A percentile compares a stretch with the other conserved stretches of the same genome.
phyloP scores from a whole-genome alignment of 2,113 vertebrate species.

The Lates calcarifer region DNA sequence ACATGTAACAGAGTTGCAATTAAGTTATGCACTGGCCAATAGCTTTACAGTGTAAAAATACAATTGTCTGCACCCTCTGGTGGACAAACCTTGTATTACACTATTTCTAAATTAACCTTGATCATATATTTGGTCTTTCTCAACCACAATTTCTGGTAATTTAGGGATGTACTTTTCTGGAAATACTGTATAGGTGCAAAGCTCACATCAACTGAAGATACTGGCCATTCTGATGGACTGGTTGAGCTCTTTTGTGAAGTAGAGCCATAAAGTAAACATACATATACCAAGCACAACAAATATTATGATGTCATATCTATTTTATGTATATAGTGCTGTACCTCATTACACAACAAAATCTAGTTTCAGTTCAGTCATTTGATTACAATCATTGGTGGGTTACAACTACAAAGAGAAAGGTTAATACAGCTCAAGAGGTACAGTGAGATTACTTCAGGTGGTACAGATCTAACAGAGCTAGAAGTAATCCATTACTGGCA shows the following conservation, averaged over 20 bases:
- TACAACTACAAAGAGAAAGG: background rate
- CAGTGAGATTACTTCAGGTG: slow-evolving; percentile 1
- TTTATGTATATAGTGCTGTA: background rate
- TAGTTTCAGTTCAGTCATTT: background rate
- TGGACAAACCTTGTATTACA: background rate
- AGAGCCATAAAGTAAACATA: background rate
- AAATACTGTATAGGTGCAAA: background rate
- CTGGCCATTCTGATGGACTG: background rate
- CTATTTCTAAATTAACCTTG: background rate
- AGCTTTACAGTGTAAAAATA: background rate
- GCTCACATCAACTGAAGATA: background rate
- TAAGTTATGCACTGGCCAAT: background rate
- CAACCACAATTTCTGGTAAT: background rate
- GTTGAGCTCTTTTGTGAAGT: background rate
- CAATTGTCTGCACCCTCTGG: background rate
- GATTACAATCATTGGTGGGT: background rate
- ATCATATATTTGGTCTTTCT: background rate
- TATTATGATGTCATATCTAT: background rate
- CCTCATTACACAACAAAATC: background rate
- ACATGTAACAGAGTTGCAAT: background rate
- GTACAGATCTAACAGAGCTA: background rate
- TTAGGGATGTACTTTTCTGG: no score
- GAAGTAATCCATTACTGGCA: background rate
- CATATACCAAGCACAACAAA: background rate
- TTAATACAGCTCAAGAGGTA: background rate